Evolutionary conservation across 1,140 invertebrate species (phyloP), one percentile per base, ranked within the genome.

Genomic region (Drosophila pachea): DNA sequence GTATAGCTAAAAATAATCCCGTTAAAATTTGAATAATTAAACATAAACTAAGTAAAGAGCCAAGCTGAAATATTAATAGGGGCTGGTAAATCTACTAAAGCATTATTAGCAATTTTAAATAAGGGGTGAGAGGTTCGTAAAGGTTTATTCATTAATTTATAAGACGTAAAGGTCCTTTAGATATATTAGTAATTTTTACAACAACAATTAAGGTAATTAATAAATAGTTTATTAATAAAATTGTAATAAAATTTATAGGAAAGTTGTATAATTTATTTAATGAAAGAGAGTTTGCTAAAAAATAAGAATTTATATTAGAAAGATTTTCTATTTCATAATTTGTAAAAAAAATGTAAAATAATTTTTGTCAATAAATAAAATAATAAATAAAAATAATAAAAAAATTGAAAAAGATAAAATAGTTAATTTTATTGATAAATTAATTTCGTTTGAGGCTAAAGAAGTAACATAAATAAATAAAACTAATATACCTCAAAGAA

Each of bases 21-120:
- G 90, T 91, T 62, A 92, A 69, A 90, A 93, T 92, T 92, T 92
- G 92, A 84, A 91, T 91, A 69, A 90, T 86, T 91, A 93, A 90
- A 76, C 90, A 92, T 89, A 93, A 76, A 64, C 91, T 92, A 90
- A 93, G 79, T 76, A 93, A 91, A n/a, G 69, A 72, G 0, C 65
- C 69, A 68, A 48, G 73, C 67, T 54, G 90, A 90, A 86, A 91
- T 91, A 87, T 91, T 91, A 61, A 89, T 90, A 1, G 91, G 91
- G 2, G 90, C 88, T 0, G 92, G 92, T 81, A 92, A 76, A 77
- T 90, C 90, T 84, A 92, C 90, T 89, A 92, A 82, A 9, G 90
- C 90, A 68, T 89, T 89, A 90, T 91, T 91, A 67, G 91, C 84
- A 69, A 75, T 75, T 73, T 76, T 76, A 66, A 74, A 71, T 59